Conservation (phyloP, 2,113 vertebrate species). For the Brachionichthys hirsutus region DNA sequence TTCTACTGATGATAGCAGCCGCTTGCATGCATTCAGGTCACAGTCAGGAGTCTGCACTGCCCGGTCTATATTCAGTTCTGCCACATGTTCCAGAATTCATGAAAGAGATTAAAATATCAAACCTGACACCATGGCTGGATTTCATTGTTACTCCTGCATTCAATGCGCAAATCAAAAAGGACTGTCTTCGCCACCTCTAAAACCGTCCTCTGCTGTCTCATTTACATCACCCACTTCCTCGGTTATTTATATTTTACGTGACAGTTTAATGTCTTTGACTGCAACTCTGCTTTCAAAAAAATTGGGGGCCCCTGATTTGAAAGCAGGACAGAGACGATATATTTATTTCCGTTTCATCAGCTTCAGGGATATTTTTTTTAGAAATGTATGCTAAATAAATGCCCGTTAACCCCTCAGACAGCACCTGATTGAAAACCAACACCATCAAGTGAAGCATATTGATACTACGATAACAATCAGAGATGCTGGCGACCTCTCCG, state of each 20-base stretch:
- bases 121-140: background rate
- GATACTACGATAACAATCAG: too few species aligned
- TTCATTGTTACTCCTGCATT: background rate
- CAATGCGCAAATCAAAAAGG: background rate
- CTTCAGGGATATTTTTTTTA: background rate
- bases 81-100: slow-evolving; percentile 1
- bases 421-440: background rate
- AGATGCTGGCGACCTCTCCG: too few species aligned
- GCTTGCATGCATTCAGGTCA: slow-evolving; percentile 10
- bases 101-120: slow-evolving; percentile 11
- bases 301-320: too few species aligned
- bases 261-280: background rate
- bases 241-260: background rate
- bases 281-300: too few species aligned
- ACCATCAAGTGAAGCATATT: background rate
- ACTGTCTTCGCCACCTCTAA: background rate
- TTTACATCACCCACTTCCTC: background rate
- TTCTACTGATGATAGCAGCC: background rate
- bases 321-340: too few species aligned
- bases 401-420: too few species aligned
- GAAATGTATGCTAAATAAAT: background rate
- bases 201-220: background rate
- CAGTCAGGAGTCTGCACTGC: background rate
- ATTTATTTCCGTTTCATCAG: too few species aligned
- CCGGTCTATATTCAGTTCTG: background rate